A percentile compares a stretch with the other conserved stretches of the same genome.
These are phyloP conservation scores for Hozukius guyotensis DNA, from an alignment of 2,797 vertebrate genomes.

Conservation along the genomic window DNA sequence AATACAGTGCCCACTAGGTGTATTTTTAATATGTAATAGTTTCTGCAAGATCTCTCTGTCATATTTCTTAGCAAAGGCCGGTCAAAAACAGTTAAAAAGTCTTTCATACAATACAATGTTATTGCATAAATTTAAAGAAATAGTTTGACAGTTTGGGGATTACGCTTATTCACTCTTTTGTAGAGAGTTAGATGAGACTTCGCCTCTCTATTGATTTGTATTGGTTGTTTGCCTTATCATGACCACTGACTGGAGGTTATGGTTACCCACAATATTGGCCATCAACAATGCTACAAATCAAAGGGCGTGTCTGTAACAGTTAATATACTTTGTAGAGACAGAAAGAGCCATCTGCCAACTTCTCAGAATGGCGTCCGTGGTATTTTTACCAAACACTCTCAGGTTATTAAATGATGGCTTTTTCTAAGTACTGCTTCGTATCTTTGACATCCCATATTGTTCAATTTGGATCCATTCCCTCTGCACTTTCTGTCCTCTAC, in stretches of 20 bases:
- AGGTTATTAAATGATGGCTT: constrained; percentile 26
- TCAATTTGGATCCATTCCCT: constrained; percentile 34
- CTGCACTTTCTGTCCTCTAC: constrained; percentile 38
- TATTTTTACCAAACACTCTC: constrained; percentile 19
- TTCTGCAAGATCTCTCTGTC: neutral
- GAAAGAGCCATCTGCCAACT: neutral
- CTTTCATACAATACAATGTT: neutral
- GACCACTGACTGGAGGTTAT: neutral
- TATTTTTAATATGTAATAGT: neutral
- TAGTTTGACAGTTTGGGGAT: neutral
- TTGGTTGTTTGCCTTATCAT: neutral
- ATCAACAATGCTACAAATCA: neutral
- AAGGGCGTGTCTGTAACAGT: neutral
- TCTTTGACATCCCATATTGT: constrained; percentile 41
- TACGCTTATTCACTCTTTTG: neutral
- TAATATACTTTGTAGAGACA: neutral
- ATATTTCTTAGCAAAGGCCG: neutral
- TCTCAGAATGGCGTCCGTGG: neutral
- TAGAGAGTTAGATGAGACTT: neutral
- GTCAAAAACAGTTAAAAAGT: neutral
- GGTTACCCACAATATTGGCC: neutral
- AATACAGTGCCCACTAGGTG: neutral
- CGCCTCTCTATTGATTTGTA: neutral
- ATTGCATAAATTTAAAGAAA: neutral
- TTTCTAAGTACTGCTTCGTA: constrained; percentile 30